phyloP scores from a whole-genome alignment of 2,797 vertebrate genomes.

The Oreortyx pictus region DNA sequence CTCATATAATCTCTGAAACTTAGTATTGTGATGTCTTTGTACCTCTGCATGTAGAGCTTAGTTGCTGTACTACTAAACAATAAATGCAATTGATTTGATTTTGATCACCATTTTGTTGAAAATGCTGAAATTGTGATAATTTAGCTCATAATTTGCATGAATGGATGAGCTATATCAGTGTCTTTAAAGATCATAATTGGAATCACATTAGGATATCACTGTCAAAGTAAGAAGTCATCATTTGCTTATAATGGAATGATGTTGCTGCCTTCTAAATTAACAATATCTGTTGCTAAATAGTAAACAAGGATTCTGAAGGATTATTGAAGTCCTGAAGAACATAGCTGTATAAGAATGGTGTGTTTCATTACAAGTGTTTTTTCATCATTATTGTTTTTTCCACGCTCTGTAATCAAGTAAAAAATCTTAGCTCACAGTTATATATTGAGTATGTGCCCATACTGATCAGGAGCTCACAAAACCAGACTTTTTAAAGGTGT shows the following conservation, averaged over 20 bases:
- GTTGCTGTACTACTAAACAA: not conserved
- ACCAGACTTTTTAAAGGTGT: not conserved
- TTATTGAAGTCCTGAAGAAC: not conserved
- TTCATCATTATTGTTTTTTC: fast-evolving
- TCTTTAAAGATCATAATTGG: not conserved
- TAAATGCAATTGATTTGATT: not conserved
- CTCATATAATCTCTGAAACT: not conserved
- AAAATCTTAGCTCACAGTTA: not conserved
- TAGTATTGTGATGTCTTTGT: not conserved
- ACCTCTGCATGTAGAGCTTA: not conserved
- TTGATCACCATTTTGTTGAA: not conserved
- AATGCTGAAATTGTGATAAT: not conserved
- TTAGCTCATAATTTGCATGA: not conserved
- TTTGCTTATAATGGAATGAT: not conserved
- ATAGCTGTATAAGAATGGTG: not conserved
- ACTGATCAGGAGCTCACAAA: not conserved
- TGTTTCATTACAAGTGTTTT: not conserved
- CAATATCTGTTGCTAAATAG: not conserved
- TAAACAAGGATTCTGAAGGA: not conserved
- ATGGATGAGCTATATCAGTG: not conserved
- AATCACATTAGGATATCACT: not conserved
- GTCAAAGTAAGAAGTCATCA: not conserved
- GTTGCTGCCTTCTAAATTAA: not conserved
- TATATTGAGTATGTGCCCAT: fast-evolving
- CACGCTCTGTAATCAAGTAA: fast-evolving